phyloP scores from a whole-genome alignment of 1,140 invertebrate genomes.

The Brachionus rubens region DNA sequence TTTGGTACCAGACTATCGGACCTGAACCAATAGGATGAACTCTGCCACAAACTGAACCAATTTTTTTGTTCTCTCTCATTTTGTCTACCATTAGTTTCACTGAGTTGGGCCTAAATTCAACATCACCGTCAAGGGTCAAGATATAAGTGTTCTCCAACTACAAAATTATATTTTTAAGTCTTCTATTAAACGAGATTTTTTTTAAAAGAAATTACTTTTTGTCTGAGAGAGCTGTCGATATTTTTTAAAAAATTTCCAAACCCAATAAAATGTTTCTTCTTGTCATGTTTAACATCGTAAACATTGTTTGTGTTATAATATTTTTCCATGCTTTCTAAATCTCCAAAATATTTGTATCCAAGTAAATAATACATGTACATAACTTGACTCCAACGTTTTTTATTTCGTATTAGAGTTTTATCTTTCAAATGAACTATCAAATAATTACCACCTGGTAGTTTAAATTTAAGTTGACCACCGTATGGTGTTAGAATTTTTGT shows the following conservation, averaged over 20 bases:
- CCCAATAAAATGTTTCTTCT: constrained; percentile 21
- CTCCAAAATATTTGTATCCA: constrained; percentile 71
- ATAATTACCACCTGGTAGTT: constrained; percentile 60
- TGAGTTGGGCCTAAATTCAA: constrained; percentile 64
- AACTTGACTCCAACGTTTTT: constrained; percentile 62
- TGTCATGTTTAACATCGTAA: constrained; percentile 23
- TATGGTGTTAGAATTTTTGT: constrained; percentile 61
- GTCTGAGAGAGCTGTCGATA: not conserved
- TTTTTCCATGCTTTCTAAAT: constrained; percentile 18
- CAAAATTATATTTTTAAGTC: not conserved
- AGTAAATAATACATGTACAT: constrained; percentile 99
- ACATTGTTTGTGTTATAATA: not conserved
- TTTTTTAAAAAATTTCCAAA: constrained; percentile 43
- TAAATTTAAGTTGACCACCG: constrained; percentile 59
- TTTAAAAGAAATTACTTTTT: not conserved
- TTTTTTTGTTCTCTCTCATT: constrained; percentile 63
- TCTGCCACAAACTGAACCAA: constrained; percentile 65
- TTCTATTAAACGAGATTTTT: not conserved
- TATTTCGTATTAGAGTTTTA: constrained; percentile 60
- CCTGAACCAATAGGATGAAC: constrained; percentile 64
- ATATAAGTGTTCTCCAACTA: constrained; percentile 64
- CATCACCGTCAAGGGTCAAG: constrained; percentile 64
- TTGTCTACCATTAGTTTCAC: constrained; percentile 63
- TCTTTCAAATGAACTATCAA: constrained; percentile 61
- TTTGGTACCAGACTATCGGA: constrained; percentile 68